These are phyloP conservation scores for Chymomyza costata DNA, from an alignment of 1,140 invertebrate species.

Conservation along the genomic window DNA sequence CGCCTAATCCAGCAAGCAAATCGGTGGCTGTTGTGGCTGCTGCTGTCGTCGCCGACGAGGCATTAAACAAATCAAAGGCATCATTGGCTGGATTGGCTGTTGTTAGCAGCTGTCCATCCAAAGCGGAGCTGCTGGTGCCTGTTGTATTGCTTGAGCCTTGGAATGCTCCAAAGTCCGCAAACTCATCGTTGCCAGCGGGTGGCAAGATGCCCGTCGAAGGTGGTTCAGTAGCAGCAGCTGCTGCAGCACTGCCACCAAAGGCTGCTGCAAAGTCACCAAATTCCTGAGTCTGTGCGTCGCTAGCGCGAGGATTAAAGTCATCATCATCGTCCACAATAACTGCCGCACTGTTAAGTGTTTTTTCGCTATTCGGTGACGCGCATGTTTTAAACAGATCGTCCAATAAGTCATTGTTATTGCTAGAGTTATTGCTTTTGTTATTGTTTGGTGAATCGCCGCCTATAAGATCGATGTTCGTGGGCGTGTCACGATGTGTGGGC, in stretches of 20 bases:
- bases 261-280: constrained; percentile 90
- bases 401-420: constrained; percentile 77
- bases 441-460: constrained; percentile 36
- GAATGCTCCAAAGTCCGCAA: constrained; percentile 87
- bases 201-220: constrained; percentile 40
- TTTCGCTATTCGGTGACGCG: constrained; percentile 34
- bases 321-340: constrained; percentile 71
- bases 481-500: constrained; percentile 74
- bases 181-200: constrained; percentile 77
- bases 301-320: constrained; percentile 78
- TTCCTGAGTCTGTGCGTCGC: constrained; percentile 76
- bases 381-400: constrained; percentile 81
- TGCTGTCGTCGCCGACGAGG: constrained; percentile 17
- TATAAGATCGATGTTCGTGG: constrained; percentile 51
- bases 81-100: constrained; percentile 64
- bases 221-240: constrained; percentile 32
- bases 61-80: constrained; percentile 62
- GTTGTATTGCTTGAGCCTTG: constrained; percentile 40
- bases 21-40: constrained; percentile 74
- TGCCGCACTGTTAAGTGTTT: constrained; percentile 52
- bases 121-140: constrained; percentile 34
- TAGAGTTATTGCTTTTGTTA: constrained; percentile 51
- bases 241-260: constrained; percentile 74
- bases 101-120: constrained; percentile 49
- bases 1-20: constrained; percentile 78